Evolutionary conservation across 35 echinoderm and acorn worm genomes (phyloP).

Genomic region (Apostichopus parvimensis): DNA sequence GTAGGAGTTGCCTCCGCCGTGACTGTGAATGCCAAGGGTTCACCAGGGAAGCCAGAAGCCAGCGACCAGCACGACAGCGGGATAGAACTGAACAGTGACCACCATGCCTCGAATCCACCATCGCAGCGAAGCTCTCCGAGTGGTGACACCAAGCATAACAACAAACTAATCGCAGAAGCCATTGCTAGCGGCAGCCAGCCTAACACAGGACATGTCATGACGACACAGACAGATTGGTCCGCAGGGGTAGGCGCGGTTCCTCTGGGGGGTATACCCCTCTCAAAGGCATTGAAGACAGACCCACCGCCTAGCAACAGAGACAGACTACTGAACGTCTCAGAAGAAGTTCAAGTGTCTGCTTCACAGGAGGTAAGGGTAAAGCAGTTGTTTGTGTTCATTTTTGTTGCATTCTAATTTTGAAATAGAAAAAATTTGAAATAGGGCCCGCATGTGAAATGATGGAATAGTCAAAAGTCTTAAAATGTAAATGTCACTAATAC

Average conservation of each 20-base stretch:
- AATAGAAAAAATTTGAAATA: too few species aligned
- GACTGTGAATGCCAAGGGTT: slow-evolving; percentile 13
- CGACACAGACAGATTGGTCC: slow-evolving; percentile 20
- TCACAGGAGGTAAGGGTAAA: slow-evolving; percentile 5
- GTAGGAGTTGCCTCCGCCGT: slow-evolving; percentile 7
- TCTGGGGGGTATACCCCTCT: slow-evolving; percentile 24
- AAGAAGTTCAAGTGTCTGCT: slow-evolving; percentile 29
- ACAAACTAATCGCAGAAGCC: slow-evolving; percentile 3
- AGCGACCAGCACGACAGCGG: slow-evolving; percentile 94
- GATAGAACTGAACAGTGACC: slow-evolving; percentile 96
- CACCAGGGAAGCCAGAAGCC: slow-evolving; percentile 72
- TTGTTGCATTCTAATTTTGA: background rate
- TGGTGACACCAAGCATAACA: slow-evolving; percentile 47
- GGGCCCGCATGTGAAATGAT: too few species aligned
- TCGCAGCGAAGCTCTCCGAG: slow-evolving; percentile 90
- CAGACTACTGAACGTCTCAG: background rate
- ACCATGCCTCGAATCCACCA: slow-evolving; percentile 88
- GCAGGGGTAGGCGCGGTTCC: slow-evolving; percentile 13
- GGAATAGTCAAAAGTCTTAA: too few species aligned
- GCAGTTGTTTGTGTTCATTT: background rate
- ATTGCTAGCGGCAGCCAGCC: slow-evolving; percentile 4
- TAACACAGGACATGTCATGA: background rate
- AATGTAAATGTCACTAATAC: too few species aligned
- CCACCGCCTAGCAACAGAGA: slow-evolving; percentile 46
- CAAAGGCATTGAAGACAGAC: slow-evolving; percentile 39